Base-by-base conservation (phyloP, 2,797 vertebrate genomes). In the Phaenicophaeus curvirostris region DNA sequence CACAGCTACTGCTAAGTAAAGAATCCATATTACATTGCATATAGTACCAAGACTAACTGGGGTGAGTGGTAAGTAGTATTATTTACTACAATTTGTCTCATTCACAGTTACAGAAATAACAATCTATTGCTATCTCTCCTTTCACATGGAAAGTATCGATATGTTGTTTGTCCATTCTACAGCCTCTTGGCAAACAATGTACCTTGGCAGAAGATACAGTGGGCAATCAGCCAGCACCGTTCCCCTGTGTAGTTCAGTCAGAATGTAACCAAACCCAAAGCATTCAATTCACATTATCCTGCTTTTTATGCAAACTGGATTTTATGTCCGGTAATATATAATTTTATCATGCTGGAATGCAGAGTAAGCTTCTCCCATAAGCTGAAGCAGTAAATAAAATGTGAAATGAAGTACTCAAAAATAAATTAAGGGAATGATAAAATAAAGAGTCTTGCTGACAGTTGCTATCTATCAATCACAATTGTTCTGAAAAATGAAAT, bases 381-480 rank as follows among this genome's bases (percentile, higher is more conserved):
- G 85, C 94, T 92, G 94, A 67, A 93, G 93, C 78, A 93, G 59
- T 85, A 96, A 96, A 95, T 5, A 92, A 79, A 83, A 95, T 59
- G 27, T 63, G 74, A 79, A 96, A 96, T 31, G 93, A 66, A 94
- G 68, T 80, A 83, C 74, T 94, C 50, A 75, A 94, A 97, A 96
- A 72, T 74, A 89, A 96, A 91, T 57, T 82, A 84, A 95, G 57
- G 51, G 78, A 97, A 97, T 95, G 65, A 94, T 88, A 94, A 96
- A 96, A 82, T 73, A 68, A 83, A 77, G 68, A 93, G 76, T 94
- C 41, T 79, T 92, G 82, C 39, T 95, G 79, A 96, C 85, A 95
- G 82, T 61, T 82, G 69, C 77, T 78, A 50, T 71, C 78, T 72
- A 84, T 84, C 85, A 89, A 80, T 92, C 62, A 94, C 91, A 91